A percentile compares a stretch with the other conserved stretches of the same genome.
These are phyloP conservation scores for Amphiduros pacificus DNA, from an alignment of 2,888 invertebrate species.

Conservation along the genomic window DNA sequence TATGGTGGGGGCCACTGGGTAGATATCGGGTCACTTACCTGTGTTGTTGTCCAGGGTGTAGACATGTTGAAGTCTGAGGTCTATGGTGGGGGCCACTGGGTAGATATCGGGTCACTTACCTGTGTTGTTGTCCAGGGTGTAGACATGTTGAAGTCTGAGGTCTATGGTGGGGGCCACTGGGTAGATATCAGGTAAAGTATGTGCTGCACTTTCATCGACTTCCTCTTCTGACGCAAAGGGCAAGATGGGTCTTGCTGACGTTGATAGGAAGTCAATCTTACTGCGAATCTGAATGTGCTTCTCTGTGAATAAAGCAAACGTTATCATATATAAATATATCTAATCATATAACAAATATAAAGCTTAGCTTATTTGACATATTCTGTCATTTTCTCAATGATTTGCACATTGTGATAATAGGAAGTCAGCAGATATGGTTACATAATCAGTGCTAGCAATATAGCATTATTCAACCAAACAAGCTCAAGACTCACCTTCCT, in stretches of 20 bases:
- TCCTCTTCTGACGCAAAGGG: conserved; percentile 61
- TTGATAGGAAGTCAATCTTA: conserved; percentile 70
- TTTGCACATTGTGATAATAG: too few relatives aligned
- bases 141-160: conserved; percentile 69
- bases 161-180: conserved; percentile 77
- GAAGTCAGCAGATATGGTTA: too few relatives aligned
- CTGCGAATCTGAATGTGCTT: conserved; percentile 66
- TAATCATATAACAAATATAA: too few relatives aligned
- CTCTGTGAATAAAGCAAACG: too few relatives aligned
- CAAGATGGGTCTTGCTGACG: conserved; percentile 68
- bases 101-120: not conserved
- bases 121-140: conserved; percentile 53
- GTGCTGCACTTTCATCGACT: conserved; percentile 62
- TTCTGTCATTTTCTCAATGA: too few relatives aligned
- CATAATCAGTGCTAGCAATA: too few relatives aligned
- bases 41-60: conserved; percentile 60
- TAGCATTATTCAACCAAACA: too few relatives aligned
- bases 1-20: too few relatives aligned
- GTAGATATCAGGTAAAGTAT: conserved; percentile 71
- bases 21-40: not conserved
- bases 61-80: conserved; percentile 69
- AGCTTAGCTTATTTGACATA: too few relatives aligned
- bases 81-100: too few relatives aligned
- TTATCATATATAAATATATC: too few relatives aligned
- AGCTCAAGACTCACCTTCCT: too few relatives aligned